Evolutionary conservation across 2,888 invertebrate genomes (phyloP).

Genomic region (Drosophila merina): DNA sequence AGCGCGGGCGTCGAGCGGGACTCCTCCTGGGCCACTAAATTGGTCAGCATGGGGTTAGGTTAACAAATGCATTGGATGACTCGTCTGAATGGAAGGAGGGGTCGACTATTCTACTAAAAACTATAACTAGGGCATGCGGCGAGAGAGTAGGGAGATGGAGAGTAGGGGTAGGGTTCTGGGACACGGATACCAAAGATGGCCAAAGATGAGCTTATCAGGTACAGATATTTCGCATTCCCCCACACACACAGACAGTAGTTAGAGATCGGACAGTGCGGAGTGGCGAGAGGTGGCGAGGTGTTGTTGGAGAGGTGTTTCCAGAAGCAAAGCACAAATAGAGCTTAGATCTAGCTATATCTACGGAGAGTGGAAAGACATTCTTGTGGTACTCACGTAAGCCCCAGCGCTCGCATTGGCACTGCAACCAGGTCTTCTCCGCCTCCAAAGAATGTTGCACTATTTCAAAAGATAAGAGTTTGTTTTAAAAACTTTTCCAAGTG

Average conservation of each 20-base stretch:
- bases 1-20: slow-evolving; percentile 95
- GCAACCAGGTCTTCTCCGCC: slow-evolving; percentile 95
- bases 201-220: slow-evolving; percentile 38
- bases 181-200: slow-evolving; percentile 40
- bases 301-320: slow-evolving; percentile 3
- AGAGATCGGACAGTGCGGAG: slow-evolving; percentile 32
- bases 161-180: background rate
- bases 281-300: slow-evolving; percentile 2
- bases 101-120: slow-evolving; percentile 8
- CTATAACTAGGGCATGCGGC: slow-evolving; percentile 27
- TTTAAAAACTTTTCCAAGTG: background rate
- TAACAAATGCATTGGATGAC: slow-evolving; percentile 41
- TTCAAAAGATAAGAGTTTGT: background rate
- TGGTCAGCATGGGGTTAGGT: slow-evolving; percentile 34
- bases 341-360: slow-evolving; percentile 19
- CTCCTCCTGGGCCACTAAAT: slow-evolving; percentile 92
- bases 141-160: background rate
- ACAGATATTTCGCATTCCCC: slow-evolving; percentile 18
- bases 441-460: slow-evolving; percentile 93
- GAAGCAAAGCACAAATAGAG: slow-evolving; percentile 38
- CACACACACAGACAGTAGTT: slow-evolving; percentile 29
- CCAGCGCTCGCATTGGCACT: slow-evolving; percentile 95
- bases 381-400: slow-evolving; percentile 85
- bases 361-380: slow-evolving; percentile 8
- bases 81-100: slow-evolving; percentile 15